phyloP scores from a whole-genome alignment of 1,140 invertebrate species.

The Eulimnadia texana region DNA sequence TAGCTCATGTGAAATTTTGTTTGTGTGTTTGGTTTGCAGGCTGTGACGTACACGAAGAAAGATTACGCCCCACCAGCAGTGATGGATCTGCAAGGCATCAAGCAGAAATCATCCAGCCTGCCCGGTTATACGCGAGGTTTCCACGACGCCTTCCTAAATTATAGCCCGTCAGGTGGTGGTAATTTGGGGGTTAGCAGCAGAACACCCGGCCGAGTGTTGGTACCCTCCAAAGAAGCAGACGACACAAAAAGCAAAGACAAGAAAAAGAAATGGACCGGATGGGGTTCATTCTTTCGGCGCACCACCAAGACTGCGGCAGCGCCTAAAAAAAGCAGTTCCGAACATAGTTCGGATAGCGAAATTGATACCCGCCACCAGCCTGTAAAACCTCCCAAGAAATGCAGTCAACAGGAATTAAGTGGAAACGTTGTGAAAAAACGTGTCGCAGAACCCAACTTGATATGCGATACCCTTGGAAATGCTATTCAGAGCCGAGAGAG shows the following conservation, averaged over 20 bases:
- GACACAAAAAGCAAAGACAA: not conserved
- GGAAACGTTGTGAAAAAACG: not conserved
- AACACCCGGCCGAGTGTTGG: not conserved
- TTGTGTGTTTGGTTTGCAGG: not conserved
- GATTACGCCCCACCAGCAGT: not conserved
- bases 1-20: not conserved
- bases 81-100: not conserved
- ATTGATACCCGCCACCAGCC: not conserved
- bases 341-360: slow-evolving; percentile 5
- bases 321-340: not conserved
- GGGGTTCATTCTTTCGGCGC: slow-evolving; percentile 7
- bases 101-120: not conserved
- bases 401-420: not conserved
- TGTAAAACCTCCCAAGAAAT: not conserved
- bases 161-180: not conserved
- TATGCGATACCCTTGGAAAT: not conserved
- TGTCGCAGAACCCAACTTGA: not conserved
- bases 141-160: not conserved
- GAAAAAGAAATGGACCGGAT: slow-evolving; percentile 11
- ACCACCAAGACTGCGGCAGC: not conserved
- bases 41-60: not conserved
- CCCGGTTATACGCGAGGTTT: not conserved
- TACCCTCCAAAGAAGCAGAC: not conserved
- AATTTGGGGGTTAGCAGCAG: not conserved
- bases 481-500: not conserved